phyloP scores from a whole-genome alignment of 2,888 invertebrate genomes.

The Siphlonurus alternatus region DNA sequence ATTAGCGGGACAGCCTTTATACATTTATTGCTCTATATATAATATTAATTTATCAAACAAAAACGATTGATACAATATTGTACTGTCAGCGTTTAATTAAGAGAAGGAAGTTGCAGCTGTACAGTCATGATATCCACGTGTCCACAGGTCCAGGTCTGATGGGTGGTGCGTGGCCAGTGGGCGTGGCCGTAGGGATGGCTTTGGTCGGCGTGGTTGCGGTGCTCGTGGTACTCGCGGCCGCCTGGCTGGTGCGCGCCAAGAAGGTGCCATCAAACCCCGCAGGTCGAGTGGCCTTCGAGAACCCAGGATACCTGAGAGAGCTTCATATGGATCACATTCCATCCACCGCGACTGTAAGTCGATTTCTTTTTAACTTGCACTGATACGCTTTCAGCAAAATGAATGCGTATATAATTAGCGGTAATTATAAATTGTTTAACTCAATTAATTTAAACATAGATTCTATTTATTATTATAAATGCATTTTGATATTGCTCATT shows the following conservation, averaged over 20 bases:
- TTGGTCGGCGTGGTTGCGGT: slow-evolving; percentile 42
- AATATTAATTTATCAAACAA: too few species aligned
- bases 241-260: slow-evolving; percentile 43
- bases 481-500: too few species aligned
- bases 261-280: slow-evolving; percentile 46
- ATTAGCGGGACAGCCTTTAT: too few species aligned
- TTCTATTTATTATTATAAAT: too few species aligned
- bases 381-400: not conserved
- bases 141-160: slow-evolving; percentile 28
- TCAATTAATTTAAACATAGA: not conserved
- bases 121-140: too few species aligned
- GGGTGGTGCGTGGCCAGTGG: slow-evolving; percentile 33
- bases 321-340: slow-evolving; percentile 51
- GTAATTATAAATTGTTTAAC: not conserved
- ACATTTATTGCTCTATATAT: too few species aligned
- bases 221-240: slow-evolving; percentile 40
- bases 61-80: too few species aligned
- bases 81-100: too few species aligned
- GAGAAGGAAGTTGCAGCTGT: too few species aligned
- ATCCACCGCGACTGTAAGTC: slow-evolving; percentile 32
- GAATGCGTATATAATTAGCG: not conserved
- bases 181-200: slow-evolving; percentile 44
- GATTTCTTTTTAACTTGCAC: too few species aligned
- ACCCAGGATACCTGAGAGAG: slow-evolving; percentile 65
- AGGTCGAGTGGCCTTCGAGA: slow-evolving; percentile 68